A percentile compares a stretch with the other conserved stretches of the same genome.
These are phyloP conservation scores for Macroramphosus scolopax DNA, from an alignment of 2,797 vertebrate species.

Conservation along the genomic window DNA sequence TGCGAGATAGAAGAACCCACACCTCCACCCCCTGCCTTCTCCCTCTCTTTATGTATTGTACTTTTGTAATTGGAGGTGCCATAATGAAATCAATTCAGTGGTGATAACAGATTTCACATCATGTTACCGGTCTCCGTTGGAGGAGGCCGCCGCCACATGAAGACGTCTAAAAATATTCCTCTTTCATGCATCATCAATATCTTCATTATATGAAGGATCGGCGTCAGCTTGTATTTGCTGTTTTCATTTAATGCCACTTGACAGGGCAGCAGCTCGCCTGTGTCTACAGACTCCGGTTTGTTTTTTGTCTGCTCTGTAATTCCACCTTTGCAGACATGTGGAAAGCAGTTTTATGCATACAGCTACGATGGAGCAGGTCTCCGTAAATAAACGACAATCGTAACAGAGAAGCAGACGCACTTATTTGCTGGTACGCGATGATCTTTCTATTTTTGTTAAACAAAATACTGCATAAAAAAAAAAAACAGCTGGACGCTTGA, in stretches of 20 bases:
- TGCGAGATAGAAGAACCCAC: slow-evolving; percentile 41
- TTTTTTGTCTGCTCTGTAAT: slow-evolving; percentile 63
- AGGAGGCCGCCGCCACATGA: slow-evolving; percentile 43
- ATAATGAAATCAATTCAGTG: slow-evolving; percentile 71
- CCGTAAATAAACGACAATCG: no score
- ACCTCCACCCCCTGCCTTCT: slow-evolving; percentile 38
- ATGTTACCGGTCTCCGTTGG: slow-evolving; percentile 60
- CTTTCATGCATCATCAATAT: slow-evolving; percentile 82
- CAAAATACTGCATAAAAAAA: slow-evolving; percentile 2
- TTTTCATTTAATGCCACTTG: slow-evolving; percentile 66
- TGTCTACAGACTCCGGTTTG: slow-evolving; percentile 67
- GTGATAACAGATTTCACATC: slow-evolving; percentile 77
- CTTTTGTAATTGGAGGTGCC: slow-evolving; percentile 68
- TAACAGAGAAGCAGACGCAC: slow-evolving; percentile 11
- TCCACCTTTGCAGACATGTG: slow-evolving; percentile 56
- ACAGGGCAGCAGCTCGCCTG: slow-evolving; percentile 74
- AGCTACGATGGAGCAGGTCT: slow-evolving; percentile 22
- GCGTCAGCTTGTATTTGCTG: slow-evolving; percentile 74
- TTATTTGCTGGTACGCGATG: slow-evolving; percentile 11
- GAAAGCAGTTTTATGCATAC: slow-evolving; percentile 46
- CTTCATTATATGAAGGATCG: slow-evolving; percentile 79
- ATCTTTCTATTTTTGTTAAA: slow-evolving; percentile 6
- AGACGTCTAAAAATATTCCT: slow-evolving; percentile 76
- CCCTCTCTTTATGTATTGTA: slow-evolving; percentile 48
- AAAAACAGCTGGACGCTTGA: slow-evolving; percentile 5